A percentile compares a stretch with the other conserved stretches of the same genome.
phyloP scores from a whole-genome alignment of 2,888 invertebrate species.

The Anagyrus pseudococci region DNA sequence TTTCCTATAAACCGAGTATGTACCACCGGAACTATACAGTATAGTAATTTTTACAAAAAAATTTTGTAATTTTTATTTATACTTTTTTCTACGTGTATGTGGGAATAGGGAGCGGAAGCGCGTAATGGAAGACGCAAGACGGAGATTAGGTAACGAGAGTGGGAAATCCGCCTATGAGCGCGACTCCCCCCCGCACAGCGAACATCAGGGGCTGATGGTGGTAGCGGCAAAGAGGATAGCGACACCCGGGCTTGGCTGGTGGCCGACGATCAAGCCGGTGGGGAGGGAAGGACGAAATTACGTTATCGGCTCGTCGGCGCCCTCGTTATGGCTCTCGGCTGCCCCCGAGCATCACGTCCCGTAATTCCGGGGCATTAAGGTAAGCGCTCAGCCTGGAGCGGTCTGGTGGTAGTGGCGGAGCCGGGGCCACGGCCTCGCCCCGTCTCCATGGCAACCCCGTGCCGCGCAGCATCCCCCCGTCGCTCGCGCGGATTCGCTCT shows the following conservation, averaged over 20 bases:
- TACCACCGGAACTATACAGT: too few relatives aligned
- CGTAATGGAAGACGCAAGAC: constrained; percentile 18
- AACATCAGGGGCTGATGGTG: too few relatives aligned
- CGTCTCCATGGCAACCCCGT: constrained; percentile 49
- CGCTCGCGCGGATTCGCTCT: too few relatives aligned
- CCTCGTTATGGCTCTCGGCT: constrained; percentile 45
- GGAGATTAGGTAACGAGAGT: constrained; percentile 21
- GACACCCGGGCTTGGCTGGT: not conserved
- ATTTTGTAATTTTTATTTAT: too few relatives aligned
- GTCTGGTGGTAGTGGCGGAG: constrained; percentile 7
- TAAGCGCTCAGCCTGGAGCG: constrained; percentile 56
- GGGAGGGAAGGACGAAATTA: constrained; percentile 54
- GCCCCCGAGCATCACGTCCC: constrained; percentile 57
- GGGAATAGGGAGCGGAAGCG: constrained; percentile 3
- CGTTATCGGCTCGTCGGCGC: constrained; percentile 58
- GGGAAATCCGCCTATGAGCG: not conserved
- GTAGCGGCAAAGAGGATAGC: too few relatives aligned
- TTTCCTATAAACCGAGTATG: too few relatives aligned
- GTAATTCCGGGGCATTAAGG: constrained; percentile 62
- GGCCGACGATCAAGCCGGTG: too few relatives aligned
- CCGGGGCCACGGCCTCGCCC: constrained; percentile 54
- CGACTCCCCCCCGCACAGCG: too few relatives aligned
- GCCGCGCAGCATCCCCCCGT: constrained; percentile 34
- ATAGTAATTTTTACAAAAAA: too few relatives aligned
- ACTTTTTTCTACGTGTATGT: too few relatives aligned